These are phyloP conservation scores for Lacerta viridis DNA, from an alignment of 2,797 vertebrate genomes.

Conservation along the genomic window DNA sequence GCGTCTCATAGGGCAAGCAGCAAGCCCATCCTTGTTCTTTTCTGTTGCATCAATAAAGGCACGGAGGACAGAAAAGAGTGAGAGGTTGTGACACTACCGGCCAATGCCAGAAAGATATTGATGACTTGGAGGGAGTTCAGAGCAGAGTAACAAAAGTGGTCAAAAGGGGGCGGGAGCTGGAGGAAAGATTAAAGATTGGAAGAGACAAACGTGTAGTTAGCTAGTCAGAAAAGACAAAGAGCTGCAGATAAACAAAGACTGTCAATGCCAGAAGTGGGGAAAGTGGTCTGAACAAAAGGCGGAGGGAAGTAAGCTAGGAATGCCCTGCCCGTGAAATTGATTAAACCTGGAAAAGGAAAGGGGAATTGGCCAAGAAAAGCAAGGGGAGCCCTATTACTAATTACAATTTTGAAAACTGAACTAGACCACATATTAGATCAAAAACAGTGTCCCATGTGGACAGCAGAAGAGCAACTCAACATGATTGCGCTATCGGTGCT, in stretches of 20 bases:
- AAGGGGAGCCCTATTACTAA: not conserved
- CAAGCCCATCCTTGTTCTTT: not conserved
- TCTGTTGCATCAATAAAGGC: constrained; percentile 2
- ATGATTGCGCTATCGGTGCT: not conserved
- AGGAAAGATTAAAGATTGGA: constrained; percentile 35
- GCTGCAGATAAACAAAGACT: constrained; percentile 43
- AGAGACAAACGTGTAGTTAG: constrained; percentile 24
- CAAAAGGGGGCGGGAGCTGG: not conserved
- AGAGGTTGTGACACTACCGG: not conserved
- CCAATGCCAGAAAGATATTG: constrained; percentile 2
- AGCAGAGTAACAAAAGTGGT: not conserved
- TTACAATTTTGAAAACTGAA: constrained; percentile 39
- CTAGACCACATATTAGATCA: not conserved
- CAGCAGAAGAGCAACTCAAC: no score
- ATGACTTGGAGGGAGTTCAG: constrained; percentile 21
- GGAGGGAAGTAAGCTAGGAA: constrained; percentile 21
- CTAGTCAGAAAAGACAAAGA: not conserved
- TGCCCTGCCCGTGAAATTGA: constrained; percentile 35
- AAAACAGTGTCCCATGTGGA: not conserved
- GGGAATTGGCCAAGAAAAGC: not conserved
- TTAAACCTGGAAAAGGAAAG: constrained; percentile 29
- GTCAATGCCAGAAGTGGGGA: constrained; percentile 44
- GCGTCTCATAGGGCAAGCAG: not conserved
- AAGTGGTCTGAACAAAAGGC: not conserved
- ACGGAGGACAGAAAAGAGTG: not conserved